These are phyloP conservation scores for Collichthys lucidus DNA, from an alignment of 2,113 vertebrate species.

Conservation along the genomic window DNA sequence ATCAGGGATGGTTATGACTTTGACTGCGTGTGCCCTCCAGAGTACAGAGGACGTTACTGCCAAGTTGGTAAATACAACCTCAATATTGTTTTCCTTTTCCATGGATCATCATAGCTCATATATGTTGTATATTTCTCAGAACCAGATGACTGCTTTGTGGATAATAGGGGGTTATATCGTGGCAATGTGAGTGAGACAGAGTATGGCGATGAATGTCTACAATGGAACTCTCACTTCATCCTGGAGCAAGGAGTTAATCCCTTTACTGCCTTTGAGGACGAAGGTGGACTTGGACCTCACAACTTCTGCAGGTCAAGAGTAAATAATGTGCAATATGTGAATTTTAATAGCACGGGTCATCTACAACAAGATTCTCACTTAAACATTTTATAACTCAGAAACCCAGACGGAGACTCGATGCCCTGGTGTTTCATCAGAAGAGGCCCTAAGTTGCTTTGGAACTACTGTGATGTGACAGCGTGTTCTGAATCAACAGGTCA, in stretches of 20 bases:
- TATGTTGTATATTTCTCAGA: slow-evolving; percentile 57
- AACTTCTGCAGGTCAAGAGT: slow-evolving; percentile 84
- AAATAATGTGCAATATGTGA: not conserved
- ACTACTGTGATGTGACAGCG: slow-evolving; percentile 76
- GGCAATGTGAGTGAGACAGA: slow-evolving; percentile 81
- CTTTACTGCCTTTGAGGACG: slow-evolving; percentile 58
- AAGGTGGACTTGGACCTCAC: slow-evolving; percentile 79
- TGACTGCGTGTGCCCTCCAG: slow-evolving; percentile 75
- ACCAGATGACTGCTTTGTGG: slow-evolving; percentile 79
- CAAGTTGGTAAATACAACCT: slow-evolving; percentile 77
- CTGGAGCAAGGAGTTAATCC: slow-evolving; percentile 66
- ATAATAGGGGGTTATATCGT: slow-evolving; percentile 81
- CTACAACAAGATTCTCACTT: not conserved
- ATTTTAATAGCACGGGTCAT: not conserved
- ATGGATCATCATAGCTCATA: not conserved
- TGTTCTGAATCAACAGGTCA: slow-evolving; percentile 73
- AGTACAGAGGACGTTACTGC: slow-evolving; percentile 80
- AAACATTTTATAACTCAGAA: slow-evolving; percentile 66
- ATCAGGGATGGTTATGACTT: slow-evolving; percentile 69
- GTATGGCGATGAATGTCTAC: slow-evolving; percentile 77
- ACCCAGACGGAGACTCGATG: slow-evolving; percentile 81
- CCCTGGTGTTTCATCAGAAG: slow-evolving; percentile 84
- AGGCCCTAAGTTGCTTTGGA: slow-evolving; percentile 73
- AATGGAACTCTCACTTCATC: slow-evolving; percentile 85
- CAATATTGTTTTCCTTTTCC: not conserved